Conservation (phyloP, 2,113 vertebrate species). For the Alces alces region DNA sequence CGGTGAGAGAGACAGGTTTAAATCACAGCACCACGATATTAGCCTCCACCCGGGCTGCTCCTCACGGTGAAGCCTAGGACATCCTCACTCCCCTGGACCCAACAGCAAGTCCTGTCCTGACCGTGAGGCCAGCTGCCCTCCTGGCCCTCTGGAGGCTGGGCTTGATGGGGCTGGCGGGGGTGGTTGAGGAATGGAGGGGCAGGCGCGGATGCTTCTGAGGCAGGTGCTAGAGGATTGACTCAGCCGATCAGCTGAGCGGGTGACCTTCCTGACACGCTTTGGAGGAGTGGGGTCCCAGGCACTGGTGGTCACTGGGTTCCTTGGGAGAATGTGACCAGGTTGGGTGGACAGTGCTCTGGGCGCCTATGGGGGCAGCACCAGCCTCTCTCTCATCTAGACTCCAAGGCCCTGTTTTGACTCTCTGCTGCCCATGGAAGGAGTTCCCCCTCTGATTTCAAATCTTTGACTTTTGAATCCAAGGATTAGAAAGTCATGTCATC, state of each 20-base stretch:
- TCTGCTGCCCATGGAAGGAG: background rate
- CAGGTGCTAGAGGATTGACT: accelerated
- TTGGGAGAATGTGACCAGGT: accelerated
- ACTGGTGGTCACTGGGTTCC: background rate
- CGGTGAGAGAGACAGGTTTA: background rate
- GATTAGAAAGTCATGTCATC: background rate
- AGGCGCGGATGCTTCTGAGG: accelerated
- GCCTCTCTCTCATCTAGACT: too few relatives aligned
- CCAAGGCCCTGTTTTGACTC: background rate
- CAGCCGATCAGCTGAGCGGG: accelerated
- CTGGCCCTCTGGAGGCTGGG: too few relatives aligned
- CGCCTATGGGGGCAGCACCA: accelerated
- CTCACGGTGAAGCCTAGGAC: background rate
- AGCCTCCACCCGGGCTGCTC: background rate
- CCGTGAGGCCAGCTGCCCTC: background rate
- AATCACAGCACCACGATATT: background rate
- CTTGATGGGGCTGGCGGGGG: accelerated
- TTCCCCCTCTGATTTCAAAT: background rate
- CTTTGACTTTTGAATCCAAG: background rate
- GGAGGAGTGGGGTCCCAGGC: background rate
- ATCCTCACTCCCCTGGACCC: background rate
- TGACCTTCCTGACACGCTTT: background rate
- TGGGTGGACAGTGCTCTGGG: accelerated
- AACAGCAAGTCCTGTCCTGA: background rate
- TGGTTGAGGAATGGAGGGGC: accelerated